Evolutionary conservation across 2,888 invertebrate genomes (phyloP), one percentile per base, ranked within the genome.

Genomic region (Carabus problematicus): DNA sequence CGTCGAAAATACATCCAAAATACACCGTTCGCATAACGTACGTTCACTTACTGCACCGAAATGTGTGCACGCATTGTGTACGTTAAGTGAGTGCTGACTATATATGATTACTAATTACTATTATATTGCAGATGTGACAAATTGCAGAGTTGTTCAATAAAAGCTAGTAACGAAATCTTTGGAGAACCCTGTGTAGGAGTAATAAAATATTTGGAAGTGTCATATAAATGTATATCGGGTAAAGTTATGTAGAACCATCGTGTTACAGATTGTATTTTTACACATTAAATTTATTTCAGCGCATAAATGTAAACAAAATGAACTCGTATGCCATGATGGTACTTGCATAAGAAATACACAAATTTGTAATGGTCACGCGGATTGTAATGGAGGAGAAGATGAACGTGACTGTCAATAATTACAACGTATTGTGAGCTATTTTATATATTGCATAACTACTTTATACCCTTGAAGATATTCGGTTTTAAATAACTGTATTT

Each of bases 301-400:
- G n/a, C 18, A n/a, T n/a, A 14, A 14, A 54, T 54, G 54, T 16
- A 18, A 18, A n/a, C 11, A 18, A 7, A 11, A 19, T 19, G 8
- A 16, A 8, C 18, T 18, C 8, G 18, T 16, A 54, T 54, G 54
- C 6, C 16, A 16, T 54, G 54, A 54, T 54, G 19, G 19, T 3
- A 54, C 11, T 9, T 54, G 54, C 16, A 18, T 54, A 7, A n/a
- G 19, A 0, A 54, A 54, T 11, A 18, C 54, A 7, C 7, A 8
- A 1, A 18, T 54, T 54, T 54, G 54, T 18, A 18, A 54, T 54
- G 54, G 54, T 8, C n/a, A 54, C 19, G n/a, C 7, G n/a, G 54
- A 54, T 14, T 54, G 54, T 18, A 6, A 6, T 54, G 54, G 54
- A 6, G 54, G 54, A 16, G 54, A 54, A 54, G 54, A 54, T 54